phyloP scores from a whole-genome alignment of 2,797 vertebrate genomes.

The Alexandromys oeconomus region DNA sequence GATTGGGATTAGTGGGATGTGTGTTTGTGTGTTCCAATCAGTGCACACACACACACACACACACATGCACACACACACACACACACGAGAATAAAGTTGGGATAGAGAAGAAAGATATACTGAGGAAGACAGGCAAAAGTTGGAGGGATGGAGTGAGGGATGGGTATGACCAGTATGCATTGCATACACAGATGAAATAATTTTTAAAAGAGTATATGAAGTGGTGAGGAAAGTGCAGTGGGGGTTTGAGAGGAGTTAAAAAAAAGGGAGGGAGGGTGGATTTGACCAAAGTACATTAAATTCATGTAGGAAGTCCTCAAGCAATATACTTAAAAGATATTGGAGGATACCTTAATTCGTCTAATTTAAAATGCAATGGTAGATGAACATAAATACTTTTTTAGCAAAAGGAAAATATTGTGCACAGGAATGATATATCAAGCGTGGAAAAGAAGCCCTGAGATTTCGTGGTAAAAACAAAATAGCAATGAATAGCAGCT shows the following conservation, averaged over 20 bases:
- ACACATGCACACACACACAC: background rate
- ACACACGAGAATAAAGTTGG: background rate
- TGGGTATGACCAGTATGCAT: background rate
- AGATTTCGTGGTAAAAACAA: background rate
- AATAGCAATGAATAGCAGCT: background rate
- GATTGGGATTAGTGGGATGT: background rate
- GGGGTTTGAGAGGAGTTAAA: too few relatives aligned
- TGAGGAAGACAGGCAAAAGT: background rate
- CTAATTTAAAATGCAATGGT: background rate
- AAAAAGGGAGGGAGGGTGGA: background rate
- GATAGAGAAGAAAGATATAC: background rate
- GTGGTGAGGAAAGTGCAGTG: background rate
- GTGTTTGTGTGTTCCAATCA: background rate
- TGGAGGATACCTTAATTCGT: background rate
- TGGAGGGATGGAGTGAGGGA: background rate
- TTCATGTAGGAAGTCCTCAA: background rate
- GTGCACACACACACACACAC: too few relatives aligned
- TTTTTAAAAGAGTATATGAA: background rate
- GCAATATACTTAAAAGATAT: background rate
- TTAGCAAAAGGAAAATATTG: background rate
- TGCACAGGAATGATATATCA: background rate
- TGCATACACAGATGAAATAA: background rate
- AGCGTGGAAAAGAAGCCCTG: background rate
- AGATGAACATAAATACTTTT: background rate
- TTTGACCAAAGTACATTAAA: background rate